Percentiles rank a stretch among this genome's conserved stretches.
Conservation (phyloP, 2,888 invertebrate genomes). For the Acanthosoma haemorrhoidale region DNA sequence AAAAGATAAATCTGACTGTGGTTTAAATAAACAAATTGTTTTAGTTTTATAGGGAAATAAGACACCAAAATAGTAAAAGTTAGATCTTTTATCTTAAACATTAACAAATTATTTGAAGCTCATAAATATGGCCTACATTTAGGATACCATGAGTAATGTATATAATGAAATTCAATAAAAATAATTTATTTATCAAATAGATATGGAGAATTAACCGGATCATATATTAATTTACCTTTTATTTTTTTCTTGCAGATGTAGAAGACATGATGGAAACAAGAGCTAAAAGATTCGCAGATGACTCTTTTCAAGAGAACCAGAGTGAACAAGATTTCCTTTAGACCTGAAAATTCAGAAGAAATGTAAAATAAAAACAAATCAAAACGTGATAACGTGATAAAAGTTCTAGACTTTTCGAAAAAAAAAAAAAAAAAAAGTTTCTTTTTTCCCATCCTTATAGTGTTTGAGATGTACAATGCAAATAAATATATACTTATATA, state of each 20-base stretch:
- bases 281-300: conserved; percentile 32
- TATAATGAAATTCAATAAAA: too few species aligned
- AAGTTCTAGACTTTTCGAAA: conserved; percentile 15
- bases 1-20: too few species aligned
- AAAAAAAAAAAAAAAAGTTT: neutral
- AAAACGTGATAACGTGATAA: conserved; percentile 21
- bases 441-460: conserved; percentile 4
- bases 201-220: too few species aligned
- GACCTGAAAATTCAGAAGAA: neutral
- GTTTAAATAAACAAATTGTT: too few species aligned
- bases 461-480: conserved; percentile 3
- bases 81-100: too few species aligned
- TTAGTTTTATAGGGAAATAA: too few species aligned
- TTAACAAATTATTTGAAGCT: too few species aligned
- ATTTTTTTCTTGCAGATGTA: conserved; percentile 31
- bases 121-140: too few species aligned
- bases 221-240: neutral
- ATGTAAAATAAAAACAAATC: neutral
- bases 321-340: conserved; percentile 17
- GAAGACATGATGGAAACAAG: conserved; percentile 34
- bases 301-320: conserved; percentile 3
- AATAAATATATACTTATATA: conserved; percentile 18
- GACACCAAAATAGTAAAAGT: too few species aligned
- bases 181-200: too few species aligned
- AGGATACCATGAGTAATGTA: too few species aligned